A percentile compares a stretch with the other conserved stretches of the same genome.
phyloP scores from a whole-genome alignment of 2,888 invertebrate species.

The Caenorhabditis angaria region DNA sequence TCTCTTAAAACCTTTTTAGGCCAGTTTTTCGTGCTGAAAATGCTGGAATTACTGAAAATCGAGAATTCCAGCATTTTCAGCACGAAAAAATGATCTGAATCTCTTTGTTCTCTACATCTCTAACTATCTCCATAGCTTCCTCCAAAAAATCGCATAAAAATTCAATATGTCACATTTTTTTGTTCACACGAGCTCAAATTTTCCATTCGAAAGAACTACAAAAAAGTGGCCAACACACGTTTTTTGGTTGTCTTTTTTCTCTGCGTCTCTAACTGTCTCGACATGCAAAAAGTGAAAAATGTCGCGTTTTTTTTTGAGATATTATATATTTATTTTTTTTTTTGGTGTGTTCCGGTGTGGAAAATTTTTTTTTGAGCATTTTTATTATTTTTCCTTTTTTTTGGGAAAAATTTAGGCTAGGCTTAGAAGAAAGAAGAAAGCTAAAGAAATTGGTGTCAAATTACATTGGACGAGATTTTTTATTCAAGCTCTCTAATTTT shows the following conservation, averaged over 20 bases:
- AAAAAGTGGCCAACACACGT: no score
- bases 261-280: not conserved
- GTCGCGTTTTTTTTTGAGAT: not conserved
- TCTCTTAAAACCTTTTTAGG: no score
- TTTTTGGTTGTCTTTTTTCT: not conserved
- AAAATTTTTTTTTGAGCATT: not conserved
- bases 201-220: not conserved
- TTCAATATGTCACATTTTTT: not conserved
- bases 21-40: no score
- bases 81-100: no score
- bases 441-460: not conserved
- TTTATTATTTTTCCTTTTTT: not conserved
- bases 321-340: not conserved
- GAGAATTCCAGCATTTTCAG: no score
- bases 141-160: not conserved
- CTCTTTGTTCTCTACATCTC: no score
- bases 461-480: no score
- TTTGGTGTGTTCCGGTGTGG: constrained; percentile 4
- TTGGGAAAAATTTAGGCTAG: not conserved
- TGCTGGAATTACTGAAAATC: no score
- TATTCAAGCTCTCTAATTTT: not conserved
- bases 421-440: no score
- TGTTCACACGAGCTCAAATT: constrained; percentile 2
- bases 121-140: not conserved
- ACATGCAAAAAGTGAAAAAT: not conserved